These are phyloP conservation scores for Ypsolopha scabrella DNA, from an alignment of 2,888 invertebrate species.

Conservation along the genomic window DNA sequence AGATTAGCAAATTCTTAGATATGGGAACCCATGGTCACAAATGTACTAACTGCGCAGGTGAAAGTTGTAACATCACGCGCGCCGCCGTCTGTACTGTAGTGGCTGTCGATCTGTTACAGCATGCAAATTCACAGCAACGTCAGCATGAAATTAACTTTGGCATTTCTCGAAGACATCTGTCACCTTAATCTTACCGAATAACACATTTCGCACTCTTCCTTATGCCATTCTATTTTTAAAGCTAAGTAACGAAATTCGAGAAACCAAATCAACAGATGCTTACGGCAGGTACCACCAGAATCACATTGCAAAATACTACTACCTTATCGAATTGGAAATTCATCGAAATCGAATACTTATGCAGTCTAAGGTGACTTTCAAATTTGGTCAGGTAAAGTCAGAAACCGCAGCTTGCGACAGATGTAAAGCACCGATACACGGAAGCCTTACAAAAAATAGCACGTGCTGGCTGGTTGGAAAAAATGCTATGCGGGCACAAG, in stretches of 20 bases:
- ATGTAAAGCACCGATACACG: slow-evolving; percentile 52
- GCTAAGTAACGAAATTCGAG: slow-evolving; percentile 27
- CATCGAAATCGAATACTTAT: not conserved
- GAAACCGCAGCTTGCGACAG: slow-evolving; percentile 66
- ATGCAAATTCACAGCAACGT: slow-evolving; percentile 4
- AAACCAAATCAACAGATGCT: slow-evolving; percentile 49
- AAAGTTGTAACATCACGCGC: no score
- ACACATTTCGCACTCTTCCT: slow-evolving; percentile 12
- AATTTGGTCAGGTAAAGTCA: slow-evolving; percentile 24
- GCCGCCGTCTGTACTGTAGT: no score
- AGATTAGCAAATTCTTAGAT: no score
- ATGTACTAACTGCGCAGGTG: no score
- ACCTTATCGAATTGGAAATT: slow-evolving; percentile 21
- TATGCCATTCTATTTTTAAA: slow-evolving; percentile 58
- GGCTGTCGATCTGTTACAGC: no score
- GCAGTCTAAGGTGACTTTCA: slow-evolving; percentile 9
- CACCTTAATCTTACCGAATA: slow-evolving; percentile 4
- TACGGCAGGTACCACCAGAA: slow-evolving; percentile 56
- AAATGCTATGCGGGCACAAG: slow-evolving; percentile 65
- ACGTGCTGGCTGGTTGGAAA: slow-evolving; percentile 48
- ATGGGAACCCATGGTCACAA: no score
- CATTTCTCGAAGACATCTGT: slow-evolving; percentile 8
- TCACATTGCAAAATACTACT: slow-evolving; percentile 55
- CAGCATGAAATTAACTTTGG: not conserved
- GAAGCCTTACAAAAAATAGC: slow-evolving; percentile 54